Base-by-base conservation (phyloP, 2,888 invertebrate genomes). In the Acanthosepion esculentum region DNA sequence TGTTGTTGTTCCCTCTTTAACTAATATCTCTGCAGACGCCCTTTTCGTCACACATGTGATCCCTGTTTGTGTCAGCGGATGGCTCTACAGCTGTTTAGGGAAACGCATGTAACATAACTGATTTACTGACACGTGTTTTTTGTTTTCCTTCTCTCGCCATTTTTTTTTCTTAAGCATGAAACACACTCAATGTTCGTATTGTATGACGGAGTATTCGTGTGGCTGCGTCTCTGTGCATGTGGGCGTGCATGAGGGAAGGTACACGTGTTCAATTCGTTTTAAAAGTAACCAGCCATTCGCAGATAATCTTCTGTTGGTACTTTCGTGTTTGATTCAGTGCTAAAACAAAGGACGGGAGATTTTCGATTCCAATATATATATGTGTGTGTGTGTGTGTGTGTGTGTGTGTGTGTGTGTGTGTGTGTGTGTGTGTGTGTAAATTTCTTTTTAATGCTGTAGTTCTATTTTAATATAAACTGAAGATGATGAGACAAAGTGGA, bases 31-130 rank as follows among this genome's bases (percentile, higher is more conserved):
- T 78, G 33, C 78, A 78, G 78, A 33, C 78, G 33, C 78, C 78
- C 78, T 78, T 59, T 78, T n/a, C 78, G n/a, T 78, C 78, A 78
- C 78, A 78, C 78, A 78, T 78, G 78, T 78, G 78, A 78, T 78
- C 78, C n/a, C n/a, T 78, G 78, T 78, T 78, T n/a, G 78, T 15
- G 78, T 78, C 33, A 33, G n/a, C 78, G 78, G 33, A 78, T 78
- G 78, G 10, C n/a, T 78, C n/a, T 10, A n/a, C 78, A 78, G n/a
- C 78, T 78, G 78, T 78, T 78, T 78, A n/a, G 15, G 33, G 3
- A n/a, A n/a, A 78, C 78, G 18, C 78, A 78, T 78, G 78, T 15
- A 78, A 78, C n/a, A 23, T 78, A 78, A 78, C 78, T n/a, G 78
- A 78, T 78, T 15, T 18, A 33, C 78, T 78, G 33, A 78, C 78